Evolutionary conservation across 2,888 invertebrate genomes (phyloP).

Genomic region (Pristionchus entomophagus): DNA sequence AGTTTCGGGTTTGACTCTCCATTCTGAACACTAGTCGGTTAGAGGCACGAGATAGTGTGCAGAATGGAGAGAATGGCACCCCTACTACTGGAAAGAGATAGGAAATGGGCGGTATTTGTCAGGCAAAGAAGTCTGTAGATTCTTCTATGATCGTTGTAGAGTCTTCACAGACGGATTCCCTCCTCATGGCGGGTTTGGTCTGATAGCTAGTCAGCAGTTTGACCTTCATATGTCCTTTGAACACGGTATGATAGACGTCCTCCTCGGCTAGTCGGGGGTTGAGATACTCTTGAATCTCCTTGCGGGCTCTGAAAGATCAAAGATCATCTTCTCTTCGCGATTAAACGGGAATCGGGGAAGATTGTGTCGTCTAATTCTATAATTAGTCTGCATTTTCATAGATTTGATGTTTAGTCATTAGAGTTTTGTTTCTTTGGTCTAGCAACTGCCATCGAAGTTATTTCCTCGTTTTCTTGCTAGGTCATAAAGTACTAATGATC

Average conservation of each 20-base stretch:
- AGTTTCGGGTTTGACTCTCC: no score
- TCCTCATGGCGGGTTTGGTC: conserved; percentile 28
- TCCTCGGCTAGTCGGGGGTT: conserved; percentile 26
- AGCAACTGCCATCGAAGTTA: no score
- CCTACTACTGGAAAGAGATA: not conserved
- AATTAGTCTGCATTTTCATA: no score
- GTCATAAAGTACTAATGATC: not conserved
- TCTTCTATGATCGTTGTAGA: conserved; percentile 39
- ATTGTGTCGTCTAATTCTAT: no score
- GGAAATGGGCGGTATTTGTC: not conserved
- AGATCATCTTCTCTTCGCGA: not conserved
- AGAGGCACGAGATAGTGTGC: no score
- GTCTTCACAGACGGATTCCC: conserved; percentile 46
- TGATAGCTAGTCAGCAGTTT: conserved; percentile 33
- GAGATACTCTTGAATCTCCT: conserved; percentile 46
- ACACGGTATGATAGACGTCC: conserved; percentile 4
- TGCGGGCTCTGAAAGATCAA: conserved; percentile 34
- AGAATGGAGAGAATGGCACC: no score
- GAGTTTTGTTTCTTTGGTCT: no score
- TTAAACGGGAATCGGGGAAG: no score
- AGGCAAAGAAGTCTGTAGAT: conserved; percentile 47
- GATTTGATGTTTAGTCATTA: no score
- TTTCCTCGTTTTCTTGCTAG: not conserved
- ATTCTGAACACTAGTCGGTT: no score
- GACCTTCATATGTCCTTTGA: conserved; percentile 46